phyloP scores from a whole-genome alignment of 2,113 vertebrate genomes.

The Neotoma lepida region DNA sequence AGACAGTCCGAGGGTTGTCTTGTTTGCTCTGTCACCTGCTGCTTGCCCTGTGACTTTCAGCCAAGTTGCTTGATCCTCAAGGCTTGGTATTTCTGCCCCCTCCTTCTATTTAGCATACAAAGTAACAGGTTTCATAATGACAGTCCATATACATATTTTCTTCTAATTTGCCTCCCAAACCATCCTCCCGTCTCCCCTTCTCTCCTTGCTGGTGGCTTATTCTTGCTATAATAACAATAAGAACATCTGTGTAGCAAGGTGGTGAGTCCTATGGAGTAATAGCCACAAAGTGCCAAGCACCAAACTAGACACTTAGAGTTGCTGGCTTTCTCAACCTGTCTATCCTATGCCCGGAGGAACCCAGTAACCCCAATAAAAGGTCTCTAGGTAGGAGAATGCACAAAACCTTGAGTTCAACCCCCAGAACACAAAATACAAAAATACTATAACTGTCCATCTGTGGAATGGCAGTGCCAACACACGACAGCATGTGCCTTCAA shows the following conservation, averaged over 20 bases:
- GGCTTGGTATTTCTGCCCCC: neutral
- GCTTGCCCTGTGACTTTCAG: neutral
- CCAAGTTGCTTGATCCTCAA: neutral
- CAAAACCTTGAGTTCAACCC: too few species aligned
- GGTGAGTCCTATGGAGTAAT: too few species aligned
- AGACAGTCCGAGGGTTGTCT: neutral
- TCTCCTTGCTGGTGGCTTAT: neutral
- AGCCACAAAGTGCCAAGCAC: neutral
- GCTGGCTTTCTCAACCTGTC: neutral
- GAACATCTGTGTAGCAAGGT: fast-evolving
- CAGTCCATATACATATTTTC: neutral
- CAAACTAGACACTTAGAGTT: fast-evolving
- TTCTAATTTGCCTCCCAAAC: neutral
- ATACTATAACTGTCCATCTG: conserved; percentile 53
- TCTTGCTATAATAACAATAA: neutral
- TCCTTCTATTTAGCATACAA: neutral
- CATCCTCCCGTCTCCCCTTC: neutral
- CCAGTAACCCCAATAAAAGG: neutral
- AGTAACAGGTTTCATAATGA: neutral
- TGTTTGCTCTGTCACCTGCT: neutral
- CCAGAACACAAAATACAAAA: neutral
- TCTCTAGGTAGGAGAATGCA: neutral
- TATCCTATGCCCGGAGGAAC: neutral
- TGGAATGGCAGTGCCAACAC: neutral
- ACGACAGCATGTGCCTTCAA: conserved; percentile 18